Evolutionary conservation across 2,113 vertebrate species (phyloP), one percentile per base, ranked within the genome.

Genomic region (Pseudorasbora parva): DNA sequence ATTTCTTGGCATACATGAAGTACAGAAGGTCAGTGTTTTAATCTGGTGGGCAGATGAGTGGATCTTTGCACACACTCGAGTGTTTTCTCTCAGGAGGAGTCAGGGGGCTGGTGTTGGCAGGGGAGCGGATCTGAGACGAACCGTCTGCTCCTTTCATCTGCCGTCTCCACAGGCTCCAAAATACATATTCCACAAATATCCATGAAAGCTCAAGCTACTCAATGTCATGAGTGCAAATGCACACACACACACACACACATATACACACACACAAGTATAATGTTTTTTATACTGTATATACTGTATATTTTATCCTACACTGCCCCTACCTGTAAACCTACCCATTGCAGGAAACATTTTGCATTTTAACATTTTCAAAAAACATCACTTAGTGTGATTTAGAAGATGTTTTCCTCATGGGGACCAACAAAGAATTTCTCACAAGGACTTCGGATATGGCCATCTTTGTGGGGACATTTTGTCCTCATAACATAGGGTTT

Each of bases 61-160:
- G 23, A 59, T 59, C 51, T 59, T 41, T 72, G 64, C 8, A 37
- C 8, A 4, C 17, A 12, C 30, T 27, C 37, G 2, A 62, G 74
- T 69, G 45, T 73, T 76, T 76, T 51, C 27, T 66, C 64, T 49
- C 78, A 74, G 84, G 23, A 69, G 71, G 57, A 68, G 51, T 57
- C 60, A 21, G 45, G 30, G 62, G 19, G 30, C 25, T n/a, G 4
- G 51, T 27, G 69, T 37, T 78, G 82, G 81, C 69, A 60, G 19
- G 15, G 59, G 74, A 80, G 68, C 78, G 66, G 82, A 69, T 83
- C 60, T 64, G 64, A 81, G 76, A 27, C 56, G 62, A 71, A 75
- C 79, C 83, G 37, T 84, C 86, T 87, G 88, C 80, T 87, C 82
- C 60, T 47, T 73, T 78, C 86, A 86, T 80, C 76, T 85, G 86